Conservation (phyloP, 2,888 invertebrate genomes). For the Athalia rosae region DNA sequence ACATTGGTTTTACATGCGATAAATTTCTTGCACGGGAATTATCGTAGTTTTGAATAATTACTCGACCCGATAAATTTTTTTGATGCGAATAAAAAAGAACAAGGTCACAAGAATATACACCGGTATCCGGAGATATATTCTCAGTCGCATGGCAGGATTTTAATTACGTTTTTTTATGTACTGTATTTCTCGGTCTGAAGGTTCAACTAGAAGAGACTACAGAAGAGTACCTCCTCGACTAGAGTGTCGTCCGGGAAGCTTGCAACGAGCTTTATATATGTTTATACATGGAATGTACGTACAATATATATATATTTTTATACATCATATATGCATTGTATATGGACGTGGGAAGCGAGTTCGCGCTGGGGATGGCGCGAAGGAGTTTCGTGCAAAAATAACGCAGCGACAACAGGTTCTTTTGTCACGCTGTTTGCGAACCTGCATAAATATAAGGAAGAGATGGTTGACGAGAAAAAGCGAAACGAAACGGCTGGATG, state of each 20-base stretch:
- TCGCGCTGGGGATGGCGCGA: not conserved
- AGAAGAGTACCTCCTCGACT: not conserved
- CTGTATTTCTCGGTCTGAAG: not conserved
- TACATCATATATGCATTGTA: not conserved
- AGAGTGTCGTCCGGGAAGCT: constrained; percentile 2
- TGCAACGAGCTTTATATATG: not conserved
- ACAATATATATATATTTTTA: not conserved
- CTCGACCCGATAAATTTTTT: too few species aligned
- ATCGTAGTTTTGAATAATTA: too few species aligned
- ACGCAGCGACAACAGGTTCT: constrained; percentile 39
- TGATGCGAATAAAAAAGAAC: too few species aligned
- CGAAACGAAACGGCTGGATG: not conserved
- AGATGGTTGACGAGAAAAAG: not conserved
- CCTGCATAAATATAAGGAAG: constrained; percentile 22
- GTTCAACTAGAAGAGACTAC: constrained; percentile 18
- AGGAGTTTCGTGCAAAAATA: constrained; percentile 32
- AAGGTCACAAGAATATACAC: too few species aligned
- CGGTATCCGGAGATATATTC: too few species aligned
- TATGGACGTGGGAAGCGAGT: not conserved
- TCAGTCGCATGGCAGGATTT: not conserved
- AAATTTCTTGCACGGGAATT: too few species aligned
- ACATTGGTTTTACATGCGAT: too few species aligned
- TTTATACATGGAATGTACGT: not conserved
- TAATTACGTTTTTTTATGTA: constrained; percentile 32
- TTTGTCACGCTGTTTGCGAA: constrained; percentile 34